Base-by-base conservation (phyloP, 2,888 invertebrate species). In the Monopis laevigella region DNA sequence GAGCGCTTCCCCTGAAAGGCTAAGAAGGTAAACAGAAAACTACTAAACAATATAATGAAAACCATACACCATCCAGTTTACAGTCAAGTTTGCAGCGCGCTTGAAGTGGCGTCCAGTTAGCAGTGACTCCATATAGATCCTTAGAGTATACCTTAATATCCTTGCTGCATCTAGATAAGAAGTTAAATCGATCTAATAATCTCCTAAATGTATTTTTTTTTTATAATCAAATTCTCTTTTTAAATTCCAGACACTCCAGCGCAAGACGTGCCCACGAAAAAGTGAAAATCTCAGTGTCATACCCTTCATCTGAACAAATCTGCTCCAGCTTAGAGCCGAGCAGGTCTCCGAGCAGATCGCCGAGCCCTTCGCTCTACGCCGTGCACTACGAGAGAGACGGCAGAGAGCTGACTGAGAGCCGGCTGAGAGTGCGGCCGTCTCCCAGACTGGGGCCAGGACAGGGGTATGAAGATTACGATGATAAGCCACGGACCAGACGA, bases 221-320 rank as follows among this genome's bases (percentile, higher is more conserved):
- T n/a, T n/a, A n/a, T n/a, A n/a, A n/a, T n/a, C n/a, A n/a, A n/a
- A n/a, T n/a, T n/a, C n/a, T n/a, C n/a, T n/a, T n/a, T n/a, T n/a
- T n/a, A n/a, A n/a, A n/a, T n/a, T 80, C 54, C 55, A 86, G 85
- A 50, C 86, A 83, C 48, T 82, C 86, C 6, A 87, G 88, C 32
- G 83, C 86, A 10, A 73, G 86, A 10, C 64, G 84, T 38, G 83
- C 86, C 10, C 89, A 88, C 58, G 92, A 92, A 51, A 89, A 89
- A 60, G 89, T 93, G 48, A 92, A 92, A 66, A 93, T 93, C 55
- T 92, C 91, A 46, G 91, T 93, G 1, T 92, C 92, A 16, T 92
- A 92, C 63, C 92, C 92, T 2, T 91, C 91, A 40, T 88, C 86
- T 44, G 92, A 92, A 53, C 89, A 89, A 53, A 83, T 86, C 29